phyloP scores from a whole-genome alignment of 1,140 invertebrate species.

The Anastrepha ludens region DNA sequence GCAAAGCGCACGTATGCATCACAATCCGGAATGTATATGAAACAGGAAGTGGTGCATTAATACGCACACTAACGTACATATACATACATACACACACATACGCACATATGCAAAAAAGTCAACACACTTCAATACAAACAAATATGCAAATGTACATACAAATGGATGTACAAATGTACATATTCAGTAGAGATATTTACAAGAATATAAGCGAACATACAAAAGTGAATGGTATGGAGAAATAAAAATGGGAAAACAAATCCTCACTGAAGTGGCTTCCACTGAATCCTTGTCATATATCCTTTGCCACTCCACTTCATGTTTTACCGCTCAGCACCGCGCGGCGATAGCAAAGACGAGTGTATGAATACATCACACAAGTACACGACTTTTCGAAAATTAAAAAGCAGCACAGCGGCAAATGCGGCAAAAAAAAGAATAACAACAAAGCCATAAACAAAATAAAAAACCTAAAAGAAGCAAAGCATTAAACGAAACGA shows the following conservation, averaged over 20 bases:
- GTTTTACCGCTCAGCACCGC: neutral
- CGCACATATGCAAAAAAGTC: neutral
- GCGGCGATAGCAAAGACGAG: neutral
- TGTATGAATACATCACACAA: neutral
- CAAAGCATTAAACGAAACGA: conserved; percentile 54
- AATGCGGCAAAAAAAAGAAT: conserved; percentile 7
- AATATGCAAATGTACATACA: neutral
- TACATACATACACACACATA: neutral
- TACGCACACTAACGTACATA: conserved; percentile 59
- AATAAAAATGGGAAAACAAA: conserved; percentile 51
- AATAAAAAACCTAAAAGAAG: neutral
- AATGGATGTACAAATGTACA: neutral
- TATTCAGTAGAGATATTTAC: neutral
- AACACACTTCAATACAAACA: conserved; percentile 32
- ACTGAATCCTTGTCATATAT: conserved; percentile 50
- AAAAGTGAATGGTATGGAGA: conserved; percentile 16
- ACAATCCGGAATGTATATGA: conserved; percentile 20
- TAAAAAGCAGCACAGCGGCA: conserved; percentile 45
- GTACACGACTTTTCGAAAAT: conserved; percentile 28
- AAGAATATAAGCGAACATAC: neutral
- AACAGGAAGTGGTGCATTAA: conserved; percentile 73
- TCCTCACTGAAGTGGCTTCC: conserved; percentile 31
- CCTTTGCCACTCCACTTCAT: conserved; percentile 41
- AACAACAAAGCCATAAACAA: conserved; percentile 44
- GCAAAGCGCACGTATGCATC: neutral